phyloP scores from a whole-genome alignment of 2,888 invertebrate species.

The Allolobophora icterica region DNA sequence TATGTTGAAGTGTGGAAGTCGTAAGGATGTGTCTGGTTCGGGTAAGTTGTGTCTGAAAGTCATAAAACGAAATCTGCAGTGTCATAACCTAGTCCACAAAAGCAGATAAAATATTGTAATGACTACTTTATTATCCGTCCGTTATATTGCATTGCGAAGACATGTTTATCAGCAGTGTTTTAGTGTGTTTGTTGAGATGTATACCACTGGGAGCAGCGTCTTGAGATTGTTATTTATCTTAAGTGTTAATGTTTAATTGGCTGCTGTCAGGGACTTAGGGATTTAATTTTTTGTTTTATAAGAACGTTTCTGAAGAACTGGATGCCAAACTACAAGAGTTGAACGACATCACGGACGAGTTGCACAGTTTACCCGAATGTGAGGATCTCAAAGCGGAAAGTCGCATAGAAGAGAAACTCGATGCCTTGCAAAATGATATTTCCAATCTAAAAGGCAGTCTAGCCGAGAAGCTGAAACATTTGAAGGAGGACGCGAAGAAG shows the following conservation, averaged over 20 bases:
- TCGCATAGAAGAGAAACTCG: background rate
- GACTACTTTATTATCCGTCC: background rate
- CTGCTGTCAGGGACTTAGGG: background rate
- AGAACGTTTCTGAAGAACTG: conserved; percentile 30
- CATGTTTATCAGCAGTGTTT: background rate
- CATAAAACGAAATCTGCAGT: background rate
- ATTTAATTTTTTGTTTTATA: background rate
- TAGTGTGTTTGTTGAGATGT: background rate
- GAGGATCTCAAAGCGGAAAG: background rate
- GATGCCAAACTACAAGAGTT: conserved; percentile 19
- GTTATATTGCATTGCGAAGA: background rate
- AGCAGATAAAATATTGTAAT: background rate
- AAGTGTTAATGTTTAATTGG: background rate
- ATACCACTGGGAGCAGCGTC: background rate
- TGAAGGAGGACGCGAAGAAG: conserved; percentile 52
- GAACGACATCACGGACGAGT: background rate
- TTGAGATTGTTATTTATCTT: background rate
- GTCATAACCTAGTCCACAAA: background rate
- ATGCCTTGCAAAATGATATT: conserved; percentile 50
- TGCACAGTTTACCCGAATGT: background rate
- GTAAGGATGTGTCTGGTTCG: background rate
- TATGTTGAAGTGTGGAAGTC: background rate
- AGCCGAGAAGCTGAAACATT: conserved; percentile 52
- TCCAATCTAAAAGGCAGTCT: conserved; percentile 53
- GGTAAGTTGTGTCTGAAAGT: background rate